Base-by-base conservation (phyloP, 2,113 vertebrate genomes). In the Puma concolor region DNA sequence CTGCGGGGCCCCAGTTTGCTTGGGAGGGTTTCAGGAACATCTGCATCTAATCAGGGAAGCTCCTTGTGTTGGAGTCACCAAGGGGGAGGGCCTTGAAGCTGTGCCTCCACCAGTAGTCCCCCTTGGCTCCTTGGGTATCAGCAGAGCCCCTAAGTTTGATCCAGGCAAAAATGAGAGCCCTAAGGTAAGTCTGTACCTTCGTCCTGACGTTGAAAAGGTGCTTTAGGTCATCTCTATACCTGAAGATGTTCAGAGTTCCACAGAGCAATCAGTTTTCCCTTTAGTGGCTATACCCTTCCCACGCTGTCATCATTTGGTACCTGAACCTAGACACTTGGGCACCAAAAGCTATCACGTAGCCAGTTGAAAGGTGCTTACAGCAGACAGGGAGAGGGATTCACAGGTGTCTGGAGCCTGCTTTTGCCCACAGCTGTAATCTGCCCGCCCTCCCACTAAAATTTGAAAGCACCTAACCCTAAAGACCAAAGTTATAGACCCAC, bases 321-420 rank as follows among this genome's bases (percentile, higher is more conserved):
- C 89, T 97, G 84, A 95, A 76, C 69, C 76, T 36, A 96, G 96
- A 97, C 83, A 83, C 63, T 97, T 92, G 41, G 95, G 91, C 94
- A 94, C 91, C 91, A 77, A 97, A 96, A 91, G 76, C 52, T 72
- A 77, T 95, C 74, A 44, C 2, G 21, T 97, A 94, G 48, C 88
- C 64, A 69, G 41, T 60, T 90, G 33, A 38, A 79, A 84, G 67
- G n/a, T 69, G 69, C 90, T 94, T 80, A 66, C 0, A 4, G 54
- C 92, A 89, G 86, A 66, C n/a, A 9, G 33, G 7, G 50, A 86
- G 29, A 69, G 63, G 69, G 88, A 66, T 16, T 72, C 38, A 2
- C 2, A 3, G 4, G 82, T 77, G 57, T 76, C 81, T 38, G 36
- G 87, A 71, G 72, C 14, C n/a, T 0, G 0, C 71, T 96, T 77